A percentile compares a stretch with the other conserved stretches of the same genome.
Evolutionary conservation across 2,797 vertebrate species (phyloP).

Genomic region (Kryptolebias ocellatus): DNA sequence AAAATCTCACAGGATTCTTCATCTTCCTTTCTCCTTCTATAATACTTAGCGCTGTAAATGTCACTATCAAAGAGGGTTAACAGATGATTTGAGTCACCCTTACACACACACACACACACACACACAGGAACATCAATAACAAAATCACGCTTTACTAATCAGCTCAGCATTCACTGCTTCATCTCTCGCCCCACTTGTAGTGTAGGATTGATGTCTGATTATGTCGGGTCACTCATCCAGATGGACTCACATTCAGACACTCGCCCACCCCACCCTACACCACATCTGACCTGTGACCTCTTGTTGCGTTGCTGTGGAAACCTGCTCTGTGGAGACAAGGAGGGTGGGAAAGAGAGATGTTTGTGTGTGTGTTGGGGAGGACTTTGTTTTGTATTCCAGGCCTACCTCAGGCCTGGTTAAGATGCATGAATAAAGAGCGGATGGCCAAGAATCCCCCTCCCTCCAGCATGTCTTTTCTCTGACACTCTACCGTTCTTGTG

Average conservation of each 20-base stretch:
- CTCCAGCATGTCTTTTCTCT: constrained; percentile 18
- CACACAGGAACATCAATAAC: constrained; percentile 71
- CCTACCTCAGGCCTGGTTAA: constrained; percentile 96
- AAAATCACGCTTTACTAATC: constrained; percentile 90
- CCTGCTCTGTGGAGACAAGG: constrained; percentile 78
- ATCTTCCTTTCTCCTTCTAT: constrained; percentile 11
- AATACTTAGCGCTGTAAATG: constrained; percentile 48
- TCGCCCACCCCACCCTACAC: constrained; percentile 86
- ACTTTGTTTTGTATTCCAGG: constrained; percentile 92
- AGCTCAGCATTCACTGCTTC: constrained; percentile 86
- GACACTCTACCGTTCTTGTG: constrained; percentile 26
- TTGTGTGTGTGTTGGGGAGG: constrained; percentile 59
- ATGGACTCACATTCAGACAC: constrained; percentile 94
- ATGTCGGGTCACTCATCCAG: constrained; percentile 99
- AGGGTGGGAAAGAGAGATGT: constrained; percentile 55
- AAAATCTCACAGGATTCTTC: constrained; percentile 13
- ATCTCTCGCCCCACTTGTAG: constrained; percentile 68
- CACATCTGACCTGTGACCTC: constrained; percentile 95
- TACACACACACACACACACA: neutral
- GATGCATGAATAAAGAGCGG: constrained; percentile 94
- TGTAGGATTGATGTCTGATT: constrained; percentile 98
- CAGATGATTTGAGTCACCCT: constrained; percentile 32
- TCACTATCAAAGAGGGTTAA: constrained; percentile 46
- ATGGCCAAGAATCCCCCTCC: constrained; percentile 83
- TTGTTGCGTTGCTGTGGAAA: constrained; percentile 92